A percentile compares a stretch with the other conserved stretches of the same genome.
phyloP scores from a whole-genome alignment of 2,888 invertebrate genomes.

The Trichopria drosophilae region DNA sequence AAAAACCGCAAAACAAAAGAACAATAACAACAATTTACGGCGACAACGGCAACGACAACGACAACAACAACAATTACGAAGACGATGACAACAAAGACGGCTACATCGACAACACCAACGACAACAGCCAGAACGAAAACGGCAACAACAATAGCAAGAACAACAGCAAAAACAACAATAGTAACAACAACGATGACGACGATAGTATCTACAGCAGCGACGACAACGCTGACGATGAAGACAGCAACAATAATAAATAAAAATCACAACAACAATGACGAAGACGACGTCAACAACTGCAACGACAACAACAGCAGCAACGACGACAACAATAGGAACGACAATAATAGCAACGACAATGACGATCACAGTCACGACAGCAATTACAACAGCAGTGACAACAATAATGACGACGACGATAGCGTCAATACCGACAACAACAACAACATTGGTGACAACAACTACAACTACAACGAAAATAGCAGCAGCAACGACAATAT shows the following conservation, averaged over 20 bases:
- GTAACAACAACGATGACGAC: constrained; percentile 1
- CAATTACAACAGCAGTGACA: background rate
- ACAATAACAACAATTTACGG: background rate
- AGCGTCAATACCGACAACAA: background rate
- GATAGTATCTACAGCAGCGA: background rate
- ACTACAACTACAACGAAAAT: background rate
- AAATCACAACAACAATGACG: background rate
- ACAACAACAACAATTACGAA: background rate
- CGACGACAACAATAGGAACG: no score
- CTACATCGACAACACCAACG: background rate
- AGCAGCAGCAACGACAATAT: constrained; percentile 1
- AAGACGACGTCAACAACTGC: background rate
- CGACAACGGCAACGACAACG: background rate
- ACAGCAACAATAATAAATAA: background rate
- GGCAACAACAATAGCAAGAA: background rate
- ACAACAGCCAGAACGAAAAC: background rate
- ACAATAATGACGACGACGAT: background rate
- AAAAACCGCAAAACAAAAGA: background rate
- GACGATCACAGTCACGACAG: background rate
- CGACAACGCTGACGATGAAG: background rate
- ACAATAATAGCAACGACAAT: background rate
- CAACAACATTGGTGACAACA: background rate
- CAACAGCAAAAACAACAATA: no score
- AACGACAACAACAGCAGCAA: no score
- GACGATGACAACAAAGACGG: constrained; percentile 1